Conservation (phyloP, 2,113 vertebrate genomes). For the Pseudopipra pipra region DNA sequence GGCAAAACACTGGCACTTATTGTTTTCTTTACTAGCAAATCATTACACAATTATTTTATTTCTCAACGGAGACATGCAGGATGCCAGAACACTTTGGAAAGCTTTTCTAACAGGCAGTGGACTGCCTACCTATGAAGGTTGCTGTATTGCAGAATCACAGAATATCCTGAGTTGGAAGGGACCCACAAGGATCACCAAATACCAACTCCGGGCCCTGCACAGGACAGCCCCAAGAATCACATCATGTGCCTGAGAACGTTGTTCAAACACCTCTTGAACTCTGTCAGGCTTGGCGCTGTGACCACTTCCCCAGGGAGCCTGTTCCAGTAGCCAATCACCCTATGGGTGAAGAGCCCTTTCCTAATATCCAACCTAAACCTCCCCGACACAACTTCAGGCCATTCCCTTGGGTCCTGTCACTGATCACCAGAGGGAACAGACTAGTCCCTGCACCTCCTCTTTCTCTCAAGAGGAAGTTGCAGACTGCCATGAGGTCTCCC, state of each 20-base stretch:
- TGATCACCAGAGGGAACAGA: fast-evolving
- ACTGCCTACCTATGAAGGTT: background rate
- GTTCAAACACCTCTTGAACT: fast-evolving
- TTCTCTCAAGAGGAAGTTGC: fast-evolving
- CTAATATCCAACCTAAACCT: background rate
- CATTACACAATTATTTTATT: background rate
- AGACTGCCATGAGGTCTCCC: background rate
- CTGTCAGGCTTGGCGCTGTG: background rate
- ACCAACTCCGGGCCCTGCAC: background rate
- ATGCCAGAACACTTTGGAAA: background rate
- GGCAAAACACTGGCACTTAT: background rate
- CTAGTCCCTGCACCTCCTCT: background rate
- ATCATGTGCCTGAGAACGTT: fast-evolving
- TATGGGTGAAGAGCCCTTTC: background rate
- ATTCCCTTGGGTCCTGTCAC: fast-evolving
- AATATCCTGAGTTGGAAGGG: background rate
- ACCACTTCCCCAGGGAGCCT: background rate
- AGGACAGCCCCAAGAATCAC: background rate
- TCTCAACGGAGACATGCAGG: background rate
- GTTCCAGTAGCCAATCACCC: fast-evolving
- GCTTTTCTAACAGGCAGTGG: background rate
- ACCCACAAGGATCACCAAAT: background rate
- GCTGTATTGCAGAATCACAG: background rate
- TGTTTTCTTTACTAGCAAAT: background rate
- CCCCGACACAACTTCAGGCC: fast-evolving